Base-by-base conservation (phyloP, 2,888 invertebrate species). In the Aphodius granarius region DNA sequence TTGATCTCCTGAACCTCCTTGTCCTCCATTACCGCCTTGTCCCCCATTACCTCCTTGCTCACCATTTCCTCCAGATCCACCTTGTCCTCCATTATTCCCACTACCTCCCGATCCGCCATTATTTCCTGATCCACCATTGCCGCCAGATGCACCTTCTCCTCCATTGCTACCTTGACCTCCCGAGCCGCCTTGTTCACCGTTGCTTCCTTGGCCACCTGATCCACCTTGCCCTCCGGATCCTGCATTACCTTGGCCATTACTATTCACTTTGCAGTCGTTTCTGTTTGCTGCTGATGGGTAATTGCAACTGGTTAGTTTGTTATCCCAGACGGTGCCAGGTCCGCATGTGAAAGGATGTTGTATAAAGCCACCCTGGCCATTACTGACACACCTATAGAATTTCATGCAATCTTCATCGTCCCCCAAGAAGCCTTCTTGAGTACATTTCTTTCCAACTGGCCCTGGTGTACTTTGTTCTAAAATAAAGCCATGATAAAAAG, bases 251-350 rank as follows among this genome's bases (percentile, higher is more conserved):
- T 65, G 17, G 6, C 65, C 65, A 3, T 19, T 65, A 3, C 17
- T 17, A 5, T 70, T 70, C 9, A 70, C 20, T 65, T 65, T 65
- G 19, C 65, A 65, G 2, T 65, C 65, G 1, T 65, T 65, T 15
- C 65, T 16, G 3, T 65, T 65, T 19, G 65, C 65, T 65, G 79
- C 90, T 88, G 91, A 91, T 64, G 90, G 89, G 84, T 94, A 91
- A 85, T 95, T 94, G 85, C 95, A 95, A 68, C 92, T 90, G 83
- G 91, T 88, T 77, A 91, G 87, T 73, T 89, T 87, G 76, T 91
- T 89, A 86, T 94, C 94, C 94, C 95, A 95, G 23, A 93, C 92
- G 4, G 95, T 95, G 72, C 94, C 94, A 74, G 92, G 90, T 2
- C 92, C 92, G 85, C 95, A 95, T 15, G 88, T 88, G 84, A 93